A percentile compares a stretch with the other conserved stretches of the same genome.
phyloP scores from a whole-genome alignment of 2,888 invertebrate species.

The Aspidiotus destructor region DNA sequence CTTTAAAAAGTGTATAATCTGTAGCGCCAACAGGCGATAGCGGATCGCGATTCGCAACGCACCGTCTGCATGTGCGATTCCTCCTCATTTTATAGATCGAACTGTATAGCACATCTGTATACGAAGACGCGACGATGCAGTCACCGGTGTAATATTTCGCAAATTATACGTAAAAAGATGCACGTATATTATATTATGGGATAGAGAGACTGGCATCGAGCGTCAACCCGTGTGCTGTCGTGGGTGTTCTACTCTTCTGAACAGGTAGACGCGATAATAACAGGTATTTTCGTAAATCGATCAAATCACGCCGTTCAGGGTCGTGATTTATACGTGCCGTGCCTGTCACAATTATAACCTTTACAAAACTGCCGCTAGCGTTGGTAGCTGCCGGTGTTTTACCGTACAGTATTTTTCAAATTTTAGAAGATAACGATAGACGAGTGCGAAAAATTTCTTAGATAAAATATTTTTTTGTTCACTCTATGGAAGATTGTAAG shows the following conservation, averaged over 20 bases:
- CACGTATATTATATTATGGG: neutral
- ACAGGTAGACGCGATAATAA: neutral
- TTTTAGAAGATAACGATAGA: neutral
- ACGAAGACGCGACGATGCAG: neutral
- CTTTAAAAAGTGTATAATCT: too few relatives aligned
- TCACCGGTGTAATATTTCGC: neutral
- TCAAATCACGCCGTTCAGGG: neutral
- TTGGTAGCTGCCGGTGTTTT: neutral
- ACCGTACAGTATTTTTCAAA: neutral
- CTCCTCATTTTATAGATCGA: neutral
- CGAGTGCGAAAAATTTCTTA: neutral
- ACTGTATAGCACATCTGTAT: neutral
- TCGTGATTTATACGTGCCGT: neutral
- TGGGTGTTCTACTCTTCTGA: constrained; percentile 3
- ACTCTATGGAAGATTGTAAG: neutral
- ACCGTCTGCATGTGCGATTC: neutral
- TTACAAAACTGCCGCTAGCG: neutral
- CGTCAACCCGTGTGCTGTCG: neutral
- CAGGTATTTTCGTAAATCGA: constrained; percentile 1
- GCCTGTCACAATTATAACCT: neutral
- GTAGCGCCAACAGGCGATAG: constrained; percentile 30
- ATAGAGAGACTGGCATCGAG: neutral
- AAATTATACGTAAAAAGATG: neutral
- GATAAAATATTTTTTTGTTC: too few relatives aligned
- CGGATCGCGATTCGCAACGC: constrained; percentile 23